Evolutionary conservation across 2,113 vertebrate species (phyloP).

Genomic region (Dendrocopos noguchii): DNA sequence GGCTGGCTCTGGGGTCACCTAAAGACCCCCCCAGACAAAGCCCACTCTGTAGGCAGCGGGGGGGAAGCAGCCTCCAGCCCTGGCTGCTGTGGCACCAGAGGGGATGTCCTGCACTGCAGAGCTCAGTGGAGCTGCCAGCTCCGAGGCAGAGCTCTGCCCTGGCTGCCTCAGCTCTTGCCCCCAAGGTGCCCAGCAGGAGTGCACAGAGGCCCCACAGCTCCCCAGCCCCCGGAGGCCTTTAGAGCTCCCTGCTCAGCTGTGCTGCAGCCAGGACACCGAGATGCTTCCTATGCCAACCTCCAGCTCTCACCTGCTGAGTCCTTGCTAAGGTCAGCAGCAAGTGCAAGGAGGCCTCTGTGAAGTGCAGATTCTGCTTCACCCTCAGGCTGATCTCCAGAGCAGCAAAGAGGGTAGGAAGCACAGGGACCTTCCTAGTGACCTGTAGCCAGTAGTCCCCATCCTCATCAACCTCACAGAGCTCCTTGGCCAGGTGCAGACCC

Average conservation of each 20-base stretch:
- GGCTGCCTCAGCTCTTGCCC: background rate
- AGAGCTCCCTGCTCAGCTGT: background rate
- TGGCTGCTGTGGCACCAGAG: background rate
- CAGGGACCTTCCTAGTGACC: constrained; percentile 88
- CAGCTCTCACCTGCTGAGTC: constrained; percentile 87
- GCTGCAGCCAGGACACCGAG: background rate
- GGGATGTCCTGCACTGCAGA: background rate
- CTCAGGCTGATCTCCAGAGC: constrained; percentile 92
- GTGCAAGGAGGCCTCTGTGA: constrained; percentile 91
- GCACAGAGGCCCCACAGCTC: background rate
- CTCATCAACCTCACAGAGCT: constrained; percentile 91
- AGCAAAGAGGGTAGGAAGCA: constrained; percentile 89
- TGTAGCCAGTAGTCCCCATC: constrained; percentile 92
- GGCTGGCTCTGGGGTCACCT: background rate
- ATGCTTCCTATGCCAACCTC: background rate
- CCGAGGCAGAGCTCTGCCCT: background rate
- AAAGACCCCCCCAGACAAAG: background rate
- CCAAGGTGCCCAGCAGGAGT: background rate
- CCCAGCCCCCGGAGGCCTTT: background rate
- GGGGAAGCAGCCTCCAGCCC: background rate
- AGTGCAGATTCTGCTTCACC: constrained; percentile 93
- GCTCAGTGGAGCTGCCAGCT: background rate
- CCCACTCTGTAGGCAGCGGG: background rate
- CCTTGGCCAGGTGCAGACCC: constrained; percentile 93
- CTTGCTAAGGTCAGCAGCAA: constrained; percentile 93